Percentiles rank a stretch among this genome's conserved stretches.
Evolutionary conservation across 2,888 invertebrate species (phyloP).

Genomic region (Aethes cnicana): DNA sequence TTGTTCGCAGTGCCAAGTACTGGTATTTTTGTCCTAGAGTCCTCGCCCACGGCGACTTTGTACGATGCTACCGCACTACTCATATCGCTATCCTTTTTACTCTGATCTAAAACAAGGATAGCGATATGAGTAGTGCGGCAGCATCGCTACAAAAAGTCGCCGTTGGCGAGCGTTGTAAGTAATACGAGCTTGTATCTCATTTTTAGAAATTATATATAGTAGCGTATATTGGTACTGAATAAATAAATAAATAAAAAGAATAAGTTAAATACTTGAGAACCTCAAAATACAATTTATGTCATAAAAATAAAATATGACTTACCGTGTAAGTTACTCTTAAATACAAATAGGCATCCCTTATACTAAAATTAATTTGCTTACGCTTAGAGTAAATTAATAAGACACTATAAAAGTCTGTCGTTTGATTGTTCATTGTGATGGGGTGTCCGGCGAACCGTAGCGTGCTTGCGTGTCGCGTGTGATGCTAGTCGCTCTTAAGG

Average conservation of each 20-base stretch:
- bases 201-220: too few relatives aligned
- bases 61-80: too few relatives aligned
- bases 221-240: background rate
- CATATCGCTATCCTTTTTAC: too few relatives aligned
- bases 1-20: too few relatives aligned
- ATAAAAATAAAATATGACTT: constrained; percentile 4
- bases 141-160: too few relatives aligned
- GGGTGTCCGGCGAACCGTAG: background rate
- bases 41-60: too few relatives aligned
- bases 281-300: background rate
- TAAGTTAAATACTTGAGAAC: background rate
- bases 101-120: too few relatives aligned
- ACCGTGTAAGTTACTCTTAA: constrained; percentile 3
- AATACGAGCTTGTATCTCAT: too few relatives aligned
- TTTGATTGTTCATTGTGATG: constrained; percentile 20
- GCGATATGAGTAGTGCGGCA: too few relatives aligned
- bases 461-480: background rate
- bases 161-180: too few relatives aligned
- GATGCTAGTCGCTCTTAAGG: constrained; percentile 57
- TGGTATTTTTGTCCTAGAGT: too few relatives aligned
- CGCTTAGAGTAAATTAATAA: constrained; percentile 16
- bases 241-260: background rate
- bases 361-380: background rate
- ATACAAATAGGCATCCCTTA: constrained; percentile 7
- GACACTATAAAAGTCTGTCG: constrained; percentile 23